These are phyloP conservation scores for Leptinotarsa juncta DNA, from an alignment of 2,888 invertebrate genomes.

Conservation along the genomic window DNA sequence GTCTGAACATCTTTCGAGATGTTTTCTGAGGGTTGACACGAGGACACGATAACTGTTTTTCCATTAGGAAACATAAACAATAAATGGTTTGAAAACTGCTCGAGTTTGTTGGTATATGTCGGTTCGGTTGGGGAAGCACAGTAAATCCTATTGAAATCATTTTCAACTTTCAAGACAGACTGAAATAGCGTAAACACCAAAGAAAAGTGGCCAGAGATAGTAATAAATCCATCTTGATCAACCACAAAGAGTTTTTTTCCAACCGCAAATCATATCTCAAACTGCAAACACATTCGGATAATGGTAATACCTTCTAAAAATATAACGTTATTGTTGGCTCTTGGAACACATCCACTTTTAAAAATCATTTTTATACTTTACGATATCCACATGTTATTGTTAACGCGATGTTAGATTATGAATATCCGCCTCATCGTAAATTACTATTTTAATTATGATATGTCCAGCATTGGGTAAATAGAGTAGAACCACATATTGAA, in stretches of 20 bases:
- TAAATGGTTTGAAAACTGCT: too few species aligned
- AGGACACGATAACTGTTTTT: too few species aligned
- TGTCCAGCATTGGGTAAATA: neutral
- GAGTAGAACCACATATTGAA: neutral
- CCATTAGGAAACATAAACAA: too few species aligned
- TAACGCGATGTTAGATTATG: constrained; percentile 28
- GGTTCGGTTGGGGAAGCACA: neutral
- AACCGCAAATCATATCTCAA: constrained; percentile 10
- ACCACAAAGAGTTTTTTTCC: constrained; percentile 11
- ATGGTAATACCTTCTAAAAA: constrained; percentile 46
- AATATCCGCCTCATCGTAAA: neutral
- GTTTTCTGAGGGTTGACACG: too few species aligned
- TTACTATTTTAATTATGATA: constrained; percentile 1
- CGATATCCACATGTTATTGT: constrained; percentile 43
- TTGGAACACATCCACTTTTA: constrained; percentile 50
- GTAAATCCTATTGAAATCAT: neutral
- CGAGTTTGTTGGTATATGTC: neutral
- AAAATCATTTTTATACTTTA: constrained; percentile 52
- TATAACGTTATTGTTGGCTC: constrained; percentile 37
- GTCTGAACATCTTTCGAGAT: too few species aligned
- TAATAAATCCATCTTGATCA: neutral
- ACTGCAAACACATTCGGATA: constrained; percentile 16
- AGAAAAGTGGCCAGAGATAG: too few species aligned
- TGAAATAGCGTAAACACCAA: neutral
- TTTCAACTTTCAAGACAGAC: neutral